Base-by-base conservation (phyloP, 2,888 invertebrate genomes). In the Drosophila anceps region DNA sequence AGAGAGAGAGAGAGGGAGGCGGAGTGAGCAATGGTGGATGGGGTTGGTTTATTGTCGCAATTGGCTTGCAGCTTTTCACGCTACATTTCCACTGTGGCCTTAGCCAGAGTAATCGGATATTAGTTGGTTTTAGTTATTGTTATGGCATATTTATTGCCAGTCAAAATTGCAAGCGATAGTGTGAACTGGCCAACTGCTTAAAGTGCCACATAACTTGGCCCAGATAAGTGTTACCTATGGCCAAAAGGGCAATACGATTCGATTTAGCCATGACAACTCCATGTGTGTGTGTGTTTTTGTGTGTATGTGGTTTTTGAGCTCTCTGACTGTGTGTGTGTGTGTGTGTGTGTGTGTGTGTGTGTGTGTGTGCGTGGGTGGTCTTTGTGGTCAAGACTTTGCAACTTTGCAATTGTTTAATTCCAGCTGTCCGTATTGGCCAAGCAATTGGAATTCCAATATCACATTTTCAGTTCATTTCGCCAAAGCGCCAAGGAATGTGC, bases 81-180 rank as follows among this genome's bases (percentile, higher is more conserved):
- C 73, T 76, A 82, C 79, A 90, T 85, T 90, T 81, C 57, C 70
- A 64, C 62, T 69, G 53, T 68, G 59, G 64, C 63, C 69, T 69
- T 53, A 59, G 70, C 59, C 65, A 62, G 10, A 53, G 86, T 83
- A 90, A 90, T 84, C 89, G 84, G 74, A 90, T 86, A 88, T 86
- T 90, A 86, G 86, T 77, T 74, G 70, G 73, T 53, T 63, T 81
- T 76, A 61, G 69, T 88, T 83, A 90, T 86, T 86, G 89, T 90
- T 88, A 83, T 86, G 79, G 79, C 86, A 86, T 85, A 85, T 88
- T 86, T 86, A 90, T 82, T 73, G 88, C 58, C 27, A 84, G 57
- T 88, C 80, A 64, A 57, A 88, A 82, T 67, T 82, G 88, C 69
- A 73, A 24, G 20, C 79, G 71, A 71, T 68, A 63, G 57, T 66